A percentile compares a stretch with the other conserved stretches of the same genome.
phyloP scores from a whole-genome alignment of 2,888 invertebrate species.

The Acleris literana region DNA sequence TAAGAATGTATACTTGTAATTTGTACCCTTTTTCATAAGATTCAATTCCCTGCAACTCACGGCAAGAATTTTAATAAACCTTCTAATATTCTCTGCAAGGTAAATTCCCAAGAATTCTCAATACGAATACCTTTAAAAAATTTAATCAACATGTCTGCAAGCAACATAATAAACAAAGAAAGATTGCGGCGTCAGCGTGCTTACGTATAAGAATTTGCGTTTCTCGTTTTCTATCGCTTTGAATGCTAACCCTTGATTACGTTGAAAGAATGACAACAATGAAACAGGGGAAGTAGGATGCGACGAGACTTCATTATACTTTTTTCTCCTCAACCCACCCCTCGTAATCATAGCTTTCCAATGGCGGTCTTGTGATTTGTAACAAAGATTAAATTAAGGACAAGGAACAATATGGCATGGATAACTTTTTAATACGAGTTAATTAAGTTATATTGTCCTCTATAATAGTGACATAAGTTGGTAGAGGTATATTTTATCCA shows the following conservation, averaged over 20 bases:
- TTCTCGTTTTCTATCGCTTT: slow-evolving; percentile 47
- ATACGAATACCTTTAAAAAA: slow-evolving; percentile 10
- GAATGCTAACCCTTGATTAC: slow-evolving; percentile 60
- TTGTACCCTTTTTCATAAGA: no score
- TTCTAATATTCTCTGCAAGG: neutral
- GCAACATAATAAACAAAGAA: slow-evolving; percentile 22
- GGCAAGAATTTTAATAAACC: slow-evolving; percentile 2
- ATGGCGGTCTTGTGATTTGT: slow-evolving; percentile 9
- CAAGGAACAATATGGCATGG: neutral
- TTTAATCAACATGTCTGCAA: slow-evolving; percentile 25
- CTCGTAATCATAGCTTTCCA: slow-evolving; percentile 59
- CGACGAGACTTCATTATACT: slow-evolving; percentile 65
- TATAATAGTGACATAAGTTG: no score
- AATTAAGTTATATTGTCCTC: neutral
- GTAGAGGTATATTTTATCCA: no score
- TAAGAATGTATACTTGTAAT: no score
- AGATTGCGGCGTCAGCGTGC: slow-evolving; percentile 14
- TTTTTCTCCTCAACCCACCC: slow-evolving; percentile 61
- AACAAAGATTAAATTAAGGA: slow-evolving; percentile 1
- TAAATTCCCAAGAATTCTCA: neutral
- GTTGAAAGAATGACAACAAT: slow-evolving; percentile 60
- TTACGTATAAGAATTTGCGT: slow-evolving; percentile 30
- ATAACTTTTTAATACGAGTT: neutral
- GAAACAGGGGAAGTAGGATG: slow-evolving; percentile 56
- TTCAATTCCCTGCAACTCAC: no score